A percentile compares a stretch with the other conserved stretches of the same genome.
Evolutionary conservation across 2,888 invertebrate species (phyloP).

Genomic region (Toxonevra muliebris): DNA sequence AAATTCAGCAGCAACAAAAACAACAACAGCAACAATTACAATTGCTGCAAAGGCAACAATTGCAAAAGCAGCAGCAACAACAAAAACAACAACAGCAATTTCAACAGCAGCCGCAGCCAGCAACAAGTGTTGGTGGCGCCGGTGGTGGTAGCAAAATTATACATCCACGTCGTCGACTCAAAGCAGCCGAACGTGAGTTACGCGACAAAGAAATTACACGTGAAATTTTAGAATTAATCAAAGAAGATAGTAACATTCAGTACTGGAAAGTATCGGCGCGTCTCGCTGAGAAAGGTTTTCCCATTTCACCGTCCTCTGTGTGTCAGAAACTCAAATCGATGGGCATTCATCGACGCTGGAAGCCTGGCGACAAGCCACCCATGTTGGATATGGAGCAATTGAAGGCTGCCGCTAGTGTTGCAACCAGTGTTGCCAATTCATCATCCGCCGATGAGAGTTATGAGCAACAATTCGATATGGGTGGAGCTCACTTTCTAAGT

Average conservation of each 20-base stretch:
- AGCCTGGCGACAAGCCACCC: conserved; percentile 62
- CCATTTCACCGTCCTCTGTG: conserved; percentile 63
- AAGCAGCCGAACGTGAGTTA: conserved; percentile 59
- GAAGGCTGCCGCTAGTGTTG: conserved; percentile 48
- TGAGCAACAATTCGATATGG: conserved; percentile 61
- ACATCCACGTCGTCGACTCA: conserved; percentile 57
- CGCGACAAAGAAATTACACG: conserved; percentile 62
- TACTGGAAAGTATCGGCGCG: conserved; percentile 64
- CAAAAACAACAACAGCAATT: conserved; percentile 42
- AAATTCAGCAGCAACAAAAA: conserved; percentile 43
- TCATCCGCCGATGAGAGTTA: conserved; percentile 50
- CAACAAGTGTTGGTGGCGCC: not conserved
- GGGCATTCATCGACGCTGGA: conserved; percentile 64
- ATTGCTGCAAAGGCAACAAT: conserved; percentile 40
- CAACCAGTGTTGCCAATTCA: conserved; percentile 37
- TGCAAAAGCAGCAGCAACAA: conserved; percentile 36
- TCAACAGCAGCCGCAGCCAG: conserved; percentile 33
- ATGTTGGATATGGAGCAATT: conserved; percentile 56
- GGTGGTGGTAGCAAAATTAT: conserved; percentile 14
- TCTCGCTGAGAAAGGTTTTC: conserved; percentile 62
- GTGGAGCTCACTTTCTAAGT: conserved; percentile 63
- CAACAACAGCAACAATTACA: conserved; percentile 40
- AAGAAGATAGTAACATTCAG: conserved; percentile 63
- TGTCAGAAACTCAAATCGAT: conserved; percentile 64
- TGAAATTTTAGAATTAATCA: conserved; percentile 62